A percentile compares a stretch with the other conserved stretches of the same genome.
phyloP scores from a whole-genome alignment of 2,797 vertebrate species.

The Mergus octosetaceus region DNA sequence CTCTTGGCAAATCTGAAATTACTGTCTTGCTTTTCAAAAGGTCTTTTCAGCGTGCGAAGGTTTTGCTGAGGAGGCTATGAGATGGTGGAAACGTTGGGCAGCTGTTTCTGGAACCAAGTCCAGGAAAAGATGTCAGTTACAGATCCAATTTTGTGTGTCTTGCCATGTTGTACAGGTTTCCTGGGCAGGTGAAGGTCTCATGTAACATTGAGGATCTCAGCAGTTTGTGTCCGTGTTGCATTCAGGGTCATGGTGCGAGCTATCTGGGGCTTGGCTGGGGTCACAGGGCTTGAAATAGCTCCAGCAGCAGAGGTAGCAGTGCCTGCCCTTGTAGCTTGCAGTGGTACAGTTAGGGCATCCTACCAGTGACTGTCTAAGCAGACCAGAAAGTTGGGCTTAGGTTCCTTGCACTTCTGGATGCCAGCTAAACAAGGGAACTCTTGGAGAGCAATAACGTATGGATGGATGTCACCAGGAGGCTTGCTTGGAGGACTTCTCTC shows the following conservation, averaged over 20 bases:
- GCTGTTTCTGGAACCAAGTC: neutral
- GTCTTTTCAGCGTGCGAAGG: neutral
- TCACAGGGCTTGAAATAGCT: neutral
- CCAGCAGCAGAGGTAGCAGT: neutral
- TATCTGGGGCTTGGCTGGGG: neutral
- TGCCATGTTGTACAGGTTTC: neutral
- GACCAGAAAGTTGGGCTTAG: neutral
- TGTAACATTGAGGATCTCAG: neutral
- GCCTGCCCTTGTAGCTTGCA: neutral
- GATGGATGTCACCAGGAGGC: neutral
- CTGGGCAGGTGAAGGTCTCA: neutral
- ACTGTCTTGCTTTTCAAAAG: neutral
- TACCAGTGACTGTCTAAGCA: neutral
- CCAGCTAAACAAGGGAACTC: neutral
- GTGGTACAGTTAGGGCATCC: accelerated
- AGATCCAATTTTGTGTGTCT: neutral
- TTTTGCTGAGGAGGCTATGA: neutral
- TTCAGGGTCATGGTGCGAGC: neutral
- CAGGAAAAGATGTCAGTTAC: neutral
- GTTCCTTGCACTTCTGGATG: neutral
- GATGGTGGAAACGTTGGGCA: neutral
- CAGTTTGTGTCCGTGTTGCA: accelerated
- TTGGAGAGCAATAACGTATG: neutral
- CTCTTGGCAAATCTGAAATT: neutral
- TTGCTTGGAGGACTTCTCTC: neutral